These are phyloP conservation scores for Spea bombifrons DNA, from an alignment of 2,113 vertebrate genomes.

Conservation along the genomic window DNA sequence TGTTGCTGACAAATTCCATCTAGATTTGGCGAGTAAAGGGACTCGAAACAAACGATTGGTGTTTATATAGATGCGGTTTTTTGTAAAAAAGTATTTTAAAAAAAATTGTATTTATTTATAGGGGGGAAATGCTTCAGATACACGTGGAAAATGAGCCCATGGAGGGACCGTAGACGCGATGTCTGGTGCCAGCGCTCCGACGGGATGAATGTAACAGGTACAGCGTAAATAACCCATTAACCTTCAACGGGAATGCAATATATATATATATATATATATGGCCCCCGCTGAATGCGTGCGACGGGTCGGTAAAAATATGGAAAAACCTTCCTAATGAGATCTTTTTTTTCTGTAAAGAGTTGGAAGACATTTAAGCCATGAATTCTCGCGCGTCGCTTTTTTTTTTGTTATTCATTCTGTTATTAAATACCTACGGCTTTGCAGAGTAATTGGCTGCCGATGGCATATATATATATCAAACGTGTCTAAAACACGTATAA, in stretches of 20 bases:
- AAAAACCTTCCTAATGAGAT: constrained; percentile 57
- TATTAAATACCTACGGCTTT: too few species aligned
- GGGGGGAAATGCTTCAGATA: constrained; percentile 91
- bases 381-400: background rate
- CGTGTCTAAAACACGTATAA: too few species aligned
- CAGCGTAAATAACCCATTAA: background rate
- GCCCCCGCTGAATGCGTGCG: background rate
- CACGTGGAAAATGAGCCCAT: constrained; percentile 82
- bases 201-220: constrained; percentile 93
- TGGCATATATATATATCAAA: too few species aligned
- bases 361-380: constrained; percentile 48
- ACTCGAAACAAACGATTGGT: too few species aligned
- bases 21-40: too few species aligned
- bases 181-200: constrained; percentile 98
- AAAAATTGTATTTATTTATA: constrained; percentile 51
- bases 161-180: constrained; percentile 81
- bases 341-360: constrained; percentile 48
- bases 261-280: background rate
- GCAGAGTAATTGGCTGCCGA: too few species aligned
- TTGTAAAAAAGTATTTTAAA: too few species aligned
- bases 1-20: too few species aligned
- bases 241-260: constrained; percentile 3
- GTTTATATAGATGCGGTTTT: too few species aligned
- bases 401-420: too few species aligned
- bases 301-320: constrained; percentile 34